Evolutionary conservation across 1,140 invertebrate species (phyloP).

Genomic region (Lepidurus couesii): DNA sequence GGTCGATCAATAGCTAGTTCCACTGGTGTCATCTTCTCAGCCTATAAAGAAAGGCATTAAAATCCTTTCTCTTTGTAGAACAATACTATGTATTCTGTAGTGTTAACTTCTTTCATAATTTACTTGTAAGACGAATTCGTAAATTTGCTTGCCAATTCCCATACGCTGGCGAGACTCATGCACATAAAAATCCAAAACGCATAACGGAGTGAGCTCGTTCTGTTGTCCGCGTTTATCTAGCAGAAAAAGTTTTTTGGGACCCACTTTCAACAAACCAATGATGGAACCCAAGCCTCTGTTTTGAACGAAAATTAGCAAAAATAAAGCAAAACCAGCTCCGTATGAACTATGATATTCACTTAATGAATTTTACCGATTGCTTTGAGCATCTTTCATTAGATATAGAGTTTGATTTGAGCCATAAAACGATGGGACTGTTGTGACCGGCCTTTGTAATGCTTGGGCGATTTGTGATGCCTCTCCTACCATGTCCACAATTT

Average conservation of each 20-base stretch:
- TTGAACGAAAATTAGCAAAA: conserved; percentile 38
- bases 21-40: conserved; percentile 59
- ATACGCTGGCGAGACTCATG: conserved; percentile 67
- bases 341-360: not conserved
- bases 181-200: conserved; percentile 82
- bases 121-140: conserved; percentile 32
- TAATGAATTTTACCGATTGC: conserved; percentile 20
- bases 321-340: no score
- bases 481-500: conserved; percentile 25
- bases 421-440: conserved; percentile 27
- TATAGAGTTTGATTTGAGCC: conserved; percentile 30
- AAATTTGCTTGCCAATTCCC: conserved; percentile 33
- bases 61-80: no score
- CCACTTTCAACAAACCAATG: conserved; percentile 75
- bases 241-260: conserved; percentile 75
- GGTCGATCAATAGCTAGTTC: conserved; percentile 84
- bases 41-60: conserved; percentile 49
- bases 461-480: conserved; percentile 33
- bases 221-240: conserved; percentile 63
- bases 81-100: not conserved
- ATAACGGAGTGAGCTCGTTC: conserved; percentile 66
- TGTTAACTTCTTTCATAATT: not conserved
- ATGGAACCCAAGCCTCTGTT: conserved; percentile 57
- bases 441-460: conserved; percentile 30
- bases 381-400: conserved; percentile 28